Evolutionary conservation across 2,797 vertebrate genomes (phyloP).

Genomic region (Microctenopoma lineatum): DNA sequence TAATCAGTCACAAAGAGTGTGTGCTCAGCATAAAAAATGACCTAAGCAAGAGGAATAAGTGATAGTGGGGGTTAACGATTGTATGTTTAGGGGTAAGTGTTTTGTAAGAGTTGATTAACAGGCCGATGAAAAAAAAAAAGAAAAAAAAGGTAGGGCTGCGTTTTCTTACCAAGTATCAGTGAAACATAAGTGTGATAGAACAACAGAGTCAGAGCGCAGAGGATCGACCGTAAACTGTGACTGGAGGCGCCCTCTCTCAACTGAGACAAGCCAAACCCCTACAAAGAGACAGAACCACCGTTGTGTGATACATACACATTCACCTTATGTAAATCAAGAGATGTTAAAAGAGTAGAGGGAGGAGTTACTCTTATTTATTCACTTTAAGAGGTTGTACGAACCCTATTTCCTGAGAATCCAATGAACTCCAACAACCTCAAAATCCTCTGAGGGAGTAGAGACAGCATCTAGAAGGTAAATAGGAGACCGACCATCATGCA

Average conservation of each 20-base stretch:
- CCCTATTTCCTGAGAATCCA: conserved; percentile 97
- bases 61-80: too few relatives aligned
- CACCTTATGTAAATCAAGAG: too few relatives aligned
- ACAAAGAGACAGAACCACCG: conserved; percentile 1
- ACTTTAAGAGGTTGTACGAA: conserved; percentile 56
- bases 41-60: not conserved
- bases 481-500: too few relatives aligned
- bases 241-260: conserved; percentile 89
- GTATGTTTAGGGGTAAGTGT: too few relatives aligned
- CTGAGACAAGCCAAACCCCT: conserved; percentile 92
- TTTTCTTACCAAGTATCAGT: conserved; percentile 90
- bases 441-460: conserved; percentile 91
- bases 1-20: not conserved
- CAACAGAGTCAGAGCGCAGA: conserved; percentile 91
- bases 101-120: too few relatives aligned
- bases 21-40: not conserved
- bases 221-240: conserved; percentile 88
- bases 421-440: conserved; percentile 92
- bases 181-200: conserved; percentile 95
- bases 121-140: too few relatives aligned
- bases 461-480: conserved; percentile 85
- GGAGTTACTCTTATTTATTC: not conserved
- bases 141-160: not conserved
- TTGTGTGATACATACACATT: not conserved
- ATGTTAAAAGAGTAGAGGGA: too few relatives aligned